Conservation (phyloP, 2,797 vertebrate species). For the Chaunax sp. region DNA sequence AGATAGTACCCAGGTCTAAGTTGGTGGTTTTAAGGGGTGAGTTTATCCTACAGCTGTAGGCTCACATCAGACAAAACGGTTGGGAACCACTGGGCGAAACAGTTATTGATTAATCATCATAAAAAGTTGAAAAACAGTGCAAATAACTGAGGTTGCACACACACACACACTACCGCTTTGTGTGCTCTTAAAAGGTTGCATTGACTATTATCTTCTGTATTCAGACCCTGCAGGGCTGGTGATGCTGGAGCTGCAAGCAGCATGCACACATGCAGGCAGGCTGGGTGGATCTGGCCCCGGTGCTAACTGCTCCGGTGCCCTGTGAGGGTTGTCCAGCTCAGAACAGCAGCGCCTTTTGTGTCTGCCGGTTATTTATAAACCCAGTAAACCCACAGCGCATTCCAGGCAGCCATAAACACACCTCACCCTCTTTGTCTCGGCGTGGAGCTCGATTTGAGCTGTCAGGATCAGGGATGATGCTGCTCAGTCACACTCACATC, state of each 20-base stretch:
- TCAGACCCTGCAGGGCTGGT: slow-evolving; percentile 19
- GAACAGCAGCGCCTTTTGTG: slow-evolving; percentile 82
- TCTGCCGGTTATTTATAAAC: slow-evolving; percentile 84
- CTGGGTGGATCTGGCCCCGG: slow-evolving; percentile 15
- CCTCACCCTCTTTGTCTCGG: slow-evolving; percentile 75
- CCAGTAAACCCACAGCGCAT: slow-evolving; percentile 76
- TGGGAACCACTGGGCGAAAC: background rate
- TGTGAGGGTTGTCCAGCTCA: slow-evolving; percentile 36
- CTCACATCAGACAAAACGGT: background rate
- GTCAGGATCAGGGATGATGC: slow-evolving; percentile 29
- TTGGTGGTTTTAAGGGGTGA: background rate
- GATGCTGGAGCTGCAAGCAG: slow-evolving; percentile 39
- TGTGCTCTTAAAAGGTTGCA: slow-evolving; percentile 39
- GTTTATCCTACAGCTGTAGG: background rate
- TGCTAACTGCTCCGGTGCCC: slow-evolving; percentile 40
- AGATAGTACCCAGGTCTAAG: background rate
- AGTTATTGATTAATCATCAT: background rate
- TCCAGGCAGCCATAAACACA: slow-evolving; percentile 73
- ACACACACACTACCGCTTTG: slow-evolving; percentile 43
- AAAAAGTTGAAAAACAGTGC: background rate
- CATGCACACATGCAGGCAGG: slow-evolving; percentile 18
- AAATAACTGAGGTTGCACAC: background rate
- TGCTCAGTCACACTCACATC: slow-evolving; percentile 21
- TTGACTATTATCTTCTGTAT: slow-evolving; percentile 51
- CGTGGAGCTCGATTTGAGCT: background rate